Evolutionary conservation across 2,797 vertebrate genomes (phyloP).

Genomic region (Cynopterus sphinx): DNA sequence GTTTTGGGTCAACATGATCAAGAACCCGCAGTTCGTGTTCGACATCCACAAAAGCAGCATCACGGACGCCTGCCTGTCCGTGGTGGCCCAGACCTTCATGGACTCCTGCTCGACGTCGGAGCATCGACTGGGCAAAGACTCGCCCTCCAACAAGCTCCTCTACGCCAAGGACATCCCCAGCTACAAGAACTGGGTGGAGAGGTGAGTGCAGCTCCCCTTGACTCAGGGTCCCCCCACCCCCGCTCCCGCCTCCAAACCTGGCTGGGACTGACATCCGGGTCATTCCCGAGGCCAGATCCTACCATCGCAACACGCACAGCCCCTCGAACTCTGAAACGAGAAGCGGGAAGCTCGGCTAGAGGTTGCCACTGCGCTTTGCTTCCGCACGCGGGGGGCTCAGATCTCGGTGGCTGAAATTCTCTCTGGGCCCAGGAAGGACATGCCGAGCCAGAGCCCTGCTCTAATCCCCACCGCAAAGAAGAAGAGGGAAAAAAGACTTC

Average conservation of each 20-base stretch:
- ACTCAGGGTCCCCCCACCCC: too few species aligned
- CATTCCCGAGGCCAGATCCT: background rate
- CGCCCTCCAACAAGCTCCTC: constrained; percentile 97
- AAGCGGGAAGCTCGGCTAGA: background rate
- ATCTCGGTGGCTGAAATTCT: background rate
- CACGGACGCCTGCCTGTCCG: constrained; percentile 96
- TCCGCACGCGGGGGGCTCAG: background rate
- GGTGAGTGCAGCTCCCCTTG: constrained; percentile 81
- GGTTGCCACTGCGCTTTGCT: background rate
- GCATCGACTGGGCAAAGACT: constrained; percentile 98
- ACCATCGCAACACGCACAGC: rapidly evolving
- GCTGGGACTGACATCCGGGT: background rate
- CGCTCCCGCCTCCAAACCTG: too few species aligned
- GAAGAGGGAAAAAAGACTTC: background rate
- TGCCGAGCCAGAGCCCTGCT: background rate
- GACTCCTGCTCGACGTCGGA: constrained; percentile 98
- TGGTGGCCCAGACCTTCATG: constrained; percentile 99
- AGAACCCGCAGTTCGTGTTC: constrained; percentile 89
- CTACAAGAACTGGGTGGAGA: constrained; percentile 99
- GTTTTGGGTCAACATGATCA: constrained; percentile 92
- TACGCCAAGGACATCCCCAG: constrained; percentile 99
- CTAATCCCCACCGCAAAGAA: background rate
- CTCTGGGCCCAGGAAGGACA: background rate
- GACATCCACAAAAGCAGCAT: constrained; percentile 99
- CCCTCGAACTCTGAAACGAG: rapidly evolving